A percentile compares a stretch with the other conserved stretches of the same genome.
phyloP scores from a whole-genome alignment of 2,888 invertebrate species.

The Parnassius orleans region DNA sequence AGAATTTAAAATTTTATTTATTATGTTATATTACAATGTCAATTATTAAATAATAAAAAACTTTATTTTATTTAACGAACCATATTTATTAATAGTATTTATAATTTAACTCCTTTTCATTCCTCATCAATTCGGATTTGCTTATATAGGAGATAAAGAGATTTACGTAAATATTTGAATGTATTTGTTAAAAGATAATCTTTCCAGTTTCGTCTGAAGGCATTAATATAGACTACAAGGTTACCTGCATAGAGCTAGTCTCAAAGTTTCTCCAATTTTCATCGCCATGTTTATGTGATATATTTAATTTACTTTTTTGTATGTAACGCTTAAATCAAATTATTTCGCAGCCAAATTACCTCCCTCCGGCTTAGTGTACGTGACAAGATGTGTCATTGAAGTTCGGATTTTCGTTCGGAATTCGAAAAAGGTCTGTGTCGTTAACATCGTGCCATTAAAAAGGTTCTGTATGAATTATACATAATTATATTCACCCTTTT shows the following conservation, averaged over 20 bases:
- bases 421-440: conserved; percentile 10
- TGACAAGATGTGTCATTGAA: conserved; percentile 9
- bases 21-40: too few relatives aligned
- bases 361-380: conserved; percentile 6
- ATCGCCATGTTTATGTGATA: conserved; percentile 1
- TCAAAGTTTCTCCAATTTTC: conserved; percentile 7
- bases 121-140: too few relatives aligned
- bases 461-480: background rate
- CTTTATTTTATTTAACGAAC: too few relatives aligned
- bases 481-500: background rate
- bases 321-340: background rate
- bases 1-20: too few relatives aligned
- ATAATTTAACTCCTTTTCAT: too few relatives aligned
- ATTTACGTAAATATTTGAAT: too few relatives aligned
- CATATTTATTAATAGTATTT: too few relatives aligned
- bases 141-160: too few relatives aligned
- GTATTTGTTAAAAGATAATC: too few relatives aligned
- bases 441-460: background rate
- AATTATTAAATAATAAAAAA: too few relatives aligned
- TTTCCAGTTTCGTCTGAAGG: too few relatives aligned
- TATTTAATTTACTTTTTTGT: background rate
- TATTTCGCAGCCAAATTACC: conserved; percentile 3
- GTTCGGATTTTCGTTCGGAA: conserved; percentile 8
- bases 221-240: too few relatives aligned
- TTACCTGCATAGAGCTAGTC: conserved; percentile 4